Evolutionary conservation across 2,888 invertebrate species (phyloP), one percentile per base, ranked within the genome.

Genomic region (Pocota personata): DNA sequence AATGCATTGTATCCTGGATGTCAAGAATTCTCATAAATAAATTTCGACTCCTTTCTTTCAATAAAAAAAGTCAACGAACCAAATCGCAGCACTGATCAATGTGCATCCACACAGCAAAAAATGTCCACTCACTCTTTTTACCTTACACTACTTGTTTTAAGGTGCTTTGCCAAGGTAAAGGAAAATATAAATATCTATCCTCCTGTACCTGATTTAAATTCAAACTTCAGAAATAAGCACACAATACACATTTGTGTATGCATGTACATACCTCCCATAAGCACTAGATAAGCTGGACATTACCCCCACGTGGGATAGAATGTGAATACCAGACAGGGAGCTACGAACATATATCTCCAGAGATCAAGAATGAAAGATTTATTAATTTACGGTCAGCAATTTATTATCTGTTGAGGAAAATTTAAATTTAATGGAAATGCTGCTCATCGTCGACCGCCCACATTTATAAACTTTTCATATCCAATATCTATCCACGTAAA

Each of bases 301-400:
- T 40, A 12, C 40, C 40, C 37, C 40, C 40, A 40, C 40, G 0
- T 40, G 40, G 40, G 40, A 14, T 14, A 2, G 40, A 40, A 40
- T 14, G 14, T 40, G 40, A 40, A 40, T 40, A 40, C 40, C 40
- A 40, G 14, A 40, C 40, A 14, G 6, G 14, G 5, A 14, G 19
- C 7, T 7, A 40, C 30, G 55, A 40, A 57, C 30, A 58, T 58
- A 55, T 35, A 55, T 37, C 40, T 67, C 62, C 57, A 14, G 43
- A 79, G 75, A 75, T 76, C 79, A 84, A 50, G 71, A 80, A 40
- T 80, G 84, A 84, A 75, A 76, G 80, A 84, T 84, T 84, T 84
- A 84, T 84, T 84, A 84, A 84, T 84, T 76, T 84, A 69, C 80
- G 84, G 75, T 84, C 57, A 71, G 80, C 75, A 75, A 80, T 84